Evolutionary conservation across 2,797 vertebrate species (phyloP), one percentile per base, ranked within the genome.

Genomic region (Falco biarmicus): DNA sequence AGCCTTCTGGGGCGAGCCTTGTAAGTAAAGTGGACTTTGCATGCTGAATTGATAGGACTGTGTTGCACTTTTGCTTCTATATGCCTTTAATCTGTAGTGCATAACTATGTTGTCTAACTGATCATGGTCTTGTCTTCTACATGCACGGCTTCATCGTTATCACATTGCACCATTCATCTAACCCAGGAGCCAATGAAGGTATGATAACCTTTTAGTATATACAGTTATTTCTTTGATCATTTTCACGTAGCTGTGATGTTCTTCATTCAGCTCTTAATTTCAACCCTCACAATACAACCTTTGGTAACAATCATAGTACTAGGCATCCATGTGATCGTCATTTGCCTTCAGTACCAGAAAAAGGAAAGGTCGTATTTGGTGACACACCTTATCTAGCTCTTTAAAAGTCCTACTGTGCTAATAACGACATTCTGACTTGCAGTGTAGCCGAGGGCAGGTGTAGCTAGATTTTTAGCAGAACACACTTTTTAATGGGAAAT

Each of bases 111-210:
- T 96, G 84, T 96, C 71, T 96, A 94, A 96, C 78, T 95, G 90
- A 96, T 39, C 92, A 15, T 96, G 92, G 90, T 97, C 96, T 97
- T 97, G 92, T 97, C 96, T 97, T 95, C 96, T 96, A 80, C 93
- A 93, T 98, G 98, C 98, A 98, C 98, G 98, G 97, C 98, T 98
- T 98, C 98, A 92, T 93, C 95, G 51, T 96, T 96, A 85, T 91
- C 93, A 92, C 94, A 74, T 94, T 96, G 83, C 94, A 76, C 97
- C 97, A 94, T 96, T 94, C 95, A 94, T 83, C 97, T 92, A 96
- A 97, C 92, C 78, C 98, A 97, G 97, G 96, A 98, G 97, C 98
- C 97, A 97, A 96, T 64, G 97, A 98, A 98, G 98, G 98, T 98
- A 98, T 81, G 97, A 89, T 93, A 95, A 94, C 37, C 50, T 92